Evolutionary conservation across 2,888 invertebrate species (phyloP).

Genomic region (Lasioglossum lativentre): DNA sequence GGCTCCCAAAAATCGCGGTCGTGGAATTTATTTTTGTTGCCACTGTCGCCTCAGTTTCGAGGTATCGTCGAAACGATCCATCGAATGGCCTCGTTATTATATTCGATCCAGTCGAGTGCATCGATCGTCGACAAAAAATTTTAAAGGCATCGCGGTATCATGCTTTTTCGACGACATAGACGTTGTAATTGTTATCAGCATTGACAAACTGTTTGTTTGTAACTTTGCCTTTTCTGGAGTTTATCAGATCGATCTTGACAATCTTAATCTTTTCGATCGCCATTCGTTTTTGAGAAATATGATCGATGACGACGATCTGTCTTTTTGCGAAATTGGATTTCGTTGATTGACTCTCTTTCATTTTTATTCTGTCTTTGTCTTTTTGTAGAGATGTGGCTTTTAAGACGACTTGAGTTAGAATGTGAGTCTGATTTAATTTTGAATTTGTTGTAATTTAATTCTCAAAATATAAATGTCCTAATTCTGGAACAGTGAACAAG

Average conservation of each 20-base stretch:
- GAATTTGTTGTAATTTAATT: not conserved
- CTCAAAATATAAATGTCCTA: not conserved
- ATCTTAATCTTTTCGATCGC: not conserved
- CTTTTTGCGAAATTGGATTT: not conserved
- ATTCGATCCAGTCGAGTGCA: not conserved
- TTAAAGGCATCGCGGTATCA: not conserved
- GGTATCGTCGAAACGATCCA: not conserved
- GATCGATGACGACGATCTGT: not conserved
- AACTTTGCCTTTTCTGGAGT: not conserved
- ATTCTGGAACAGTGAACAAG: not conserved
- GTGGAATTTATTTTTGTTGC: slow-evolving; percentile 17
- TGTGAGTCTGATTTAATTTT: not conserved
- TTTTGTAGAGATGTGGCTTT: not conserved
- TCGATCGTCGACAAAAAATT: not conserved
- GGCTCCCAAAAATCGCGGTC: slow-evolving; percentile 17
- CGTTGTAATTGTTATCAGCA: not conserved
- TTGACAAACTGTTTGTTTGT: not conserved
- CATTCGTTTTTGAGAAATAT: not conserved
- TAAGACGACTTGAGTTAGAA: not conserved
- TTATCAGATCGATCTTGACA: not conserved
- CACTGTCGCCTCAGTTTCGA: not conserved
- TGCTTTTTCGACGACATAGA: not conserved
- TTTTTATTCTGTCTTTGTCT: not conserved
- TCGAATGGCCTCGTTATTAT: slow-evolving; percentile 5
- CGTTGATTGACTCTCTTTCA: not conserved